phyloP scores from a whole-genome alignment of 2,113 vertebrate species.

The Potamarius usumacintae region DNA sequence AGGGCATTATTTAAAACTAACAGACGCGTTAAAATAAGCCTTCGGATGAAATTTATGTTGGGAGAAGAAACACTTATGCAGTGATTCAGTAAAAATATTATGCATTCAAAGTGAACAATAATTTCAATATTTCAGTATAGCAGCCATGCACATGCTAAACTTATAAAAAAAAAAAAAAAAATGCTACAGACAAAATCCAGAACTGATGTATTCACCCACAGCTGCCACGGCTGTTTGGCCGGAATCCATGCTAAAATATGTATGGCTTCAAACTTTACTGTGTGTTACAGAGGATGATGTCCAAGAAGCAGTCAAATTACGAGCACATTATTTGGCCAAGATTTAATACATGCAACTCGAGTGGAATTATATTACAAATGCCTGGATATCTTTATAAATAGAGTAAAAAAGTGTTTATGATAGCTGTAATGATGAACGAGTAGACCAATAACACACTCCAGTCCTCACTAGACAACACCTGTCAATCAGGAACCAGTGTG shows the following conservation, averaged over 20 bases:
- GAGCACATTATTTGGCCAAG: neutral
- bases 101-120: slow-evolving; percentile 37
- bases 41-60: neutral
- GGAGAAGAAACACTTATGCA: neutral
- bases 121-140: slow-evolving; percentile 19
- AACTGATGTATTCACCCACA: slow-evolving; percentile 26
- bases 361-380: slow-evolving; percentile 8
- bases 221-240: slow-evolving; percentile 18
- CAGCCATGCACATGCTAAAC: slow-evolving; percentile 4
- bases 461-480: slow-evolving; percentile 14
- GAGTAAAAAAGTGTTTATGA: neutral
- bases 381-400: neutral
- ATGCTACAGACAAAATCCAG: slow-evolving; percentile 20
- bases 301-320: slow-evolving; percentile 20
- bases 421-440: slow-evolving; percentile 3
- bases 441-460: slow-evolving; percentile 31
- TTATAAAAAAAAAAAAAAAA: neutral
- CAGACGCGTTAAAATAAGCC: neutral
- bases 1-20: slow-evolving; percentile 22
- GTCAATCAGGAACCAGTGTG: slow-evolving; percentile 30
- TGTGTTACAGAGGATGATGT: slow-evolving; percentile 10
- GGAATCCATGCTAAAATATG: slow-evolving; percentile 40
- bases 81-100: neutral
- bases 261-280: slow-evolving; percentile 7
- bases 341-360: slow-evolving; percentile 3